Conservation (phyloP, 2,797 vertebrate genomes). For the Cuculus canorus region DNA sequence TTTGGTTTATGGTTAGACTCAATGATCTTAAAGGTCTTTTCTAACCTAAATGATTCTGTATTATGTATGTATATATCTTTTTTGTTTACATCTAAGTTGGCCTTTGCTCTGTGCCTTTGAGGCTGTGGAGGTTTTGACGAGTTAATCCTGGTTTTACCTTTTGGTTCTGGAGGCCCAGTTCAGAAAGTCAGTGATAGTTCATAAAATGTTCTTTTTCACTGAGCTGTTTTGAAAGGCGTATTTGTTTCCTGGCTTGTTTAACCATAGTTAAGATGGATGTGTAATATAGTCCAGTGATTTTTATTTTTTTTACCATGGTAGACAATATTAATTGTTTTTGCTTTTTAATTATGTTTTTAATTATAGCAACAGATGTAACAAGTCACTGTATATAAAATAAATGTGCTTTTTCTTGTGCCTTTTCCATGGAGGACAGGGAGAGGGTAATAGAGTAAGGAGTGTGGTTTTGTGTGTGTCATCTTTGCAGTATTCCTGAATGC, state of each 20-base stretch:
- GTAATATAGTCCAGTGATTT: neutral
- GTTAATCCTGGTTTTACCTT: neutral
- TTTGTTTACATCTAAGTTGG: no score
- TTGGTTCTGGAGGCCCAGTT: neutral
- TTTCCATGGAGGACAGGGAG: neutral
- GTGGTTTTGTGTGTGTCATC: neutral
- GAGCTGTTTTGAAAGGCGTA: neutral
- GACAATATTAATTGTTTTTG: neutral
- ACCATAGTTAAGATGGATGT: neutral
- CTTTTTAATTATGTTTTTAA: constrained; percentile 30
- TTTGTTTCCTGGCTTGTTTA: neutral
- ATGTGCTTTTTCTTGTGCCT: neutral
- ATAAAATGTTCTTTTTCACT: neutral
- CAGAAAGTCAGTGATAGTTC: neutral
- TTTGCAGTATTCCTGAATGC: neutral
- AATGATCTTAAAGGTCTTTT: no score
- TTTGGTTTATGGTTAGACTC: no score
- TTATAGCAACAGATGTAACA: neutral
- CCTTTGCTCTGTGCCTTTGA: accelerated
- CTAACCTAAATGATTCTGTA: no score
- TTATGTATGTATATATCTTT: no score
- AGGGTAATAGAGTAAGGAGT: neutral
- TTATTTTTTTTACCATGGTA: neutral
- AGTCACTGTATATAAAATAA: neutral
- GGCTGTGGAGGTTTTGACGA: neutral